Evolutionary conservation across 2,113 vertebrate genomes (phyloP).

Genomic region (Apus apus): DNA sequence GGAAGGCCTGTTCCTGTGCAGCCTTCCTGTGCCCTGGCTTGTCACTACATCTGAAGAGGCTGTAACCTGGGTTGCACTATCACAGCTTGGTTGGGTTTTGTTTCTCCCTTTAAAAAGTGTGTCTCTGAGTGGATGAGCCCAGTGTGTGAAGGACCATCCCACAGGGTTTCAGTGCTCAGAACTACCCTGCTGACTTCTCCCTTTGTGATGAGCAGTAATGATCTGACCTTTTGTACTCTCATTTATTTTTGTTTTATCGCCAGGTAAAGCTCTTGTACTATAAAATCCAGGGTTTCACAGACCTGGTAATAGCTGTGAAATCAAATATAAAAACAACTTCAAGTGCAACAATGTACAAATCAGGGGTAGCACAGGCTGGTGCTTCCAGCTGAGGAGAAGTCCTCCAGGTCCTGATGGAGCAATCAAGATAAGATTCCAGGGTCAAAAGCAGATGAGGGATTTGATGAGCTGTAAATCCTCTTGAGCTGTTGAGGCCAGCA

Average conservation of each 20-base stretch:
- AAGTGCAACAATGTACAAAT: accelerated
- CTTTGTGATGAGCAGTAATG: not conserved
- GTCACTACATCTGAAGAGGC: accelerated
- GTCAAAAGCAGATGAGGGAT: not conserved
- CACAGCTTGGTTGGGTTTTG: not conserved
- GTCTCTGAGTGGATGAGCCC: not conserved
- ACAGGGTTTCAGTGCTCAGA: not conserved
- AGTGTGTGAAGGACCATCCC: accelerated
- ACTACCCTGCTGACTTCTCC: not conserved
- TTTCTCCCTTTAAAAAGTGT: not conserved
- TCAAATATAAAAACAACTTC: not conserved
- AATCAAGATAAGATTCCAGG: not conserved
- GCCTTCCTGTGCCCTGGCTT: not conserved
- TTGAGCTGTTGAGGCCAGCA: not conserved
- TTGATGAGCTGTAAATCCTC: not conserved
- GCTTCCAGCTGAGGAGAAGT: not conserved
- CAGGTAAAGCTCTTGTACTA: not conserved
- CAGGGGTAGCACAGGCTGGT: accelerated
- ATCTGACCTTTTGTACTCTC: not conserved
- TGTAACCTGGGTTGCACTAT: accelerated
- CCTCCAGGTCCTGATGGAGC: not conserved
- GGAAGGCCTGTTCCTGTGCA: not conserved
- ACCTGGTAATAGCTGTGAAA: not conserved
- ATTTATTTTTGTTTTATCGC: not conserved
- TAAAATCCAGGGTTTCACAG: not conserved